Evolutionary conservation across 2,113 vertebrate genomes (phyloP).

Genomic region (Halichoerus grypus): DNA sequence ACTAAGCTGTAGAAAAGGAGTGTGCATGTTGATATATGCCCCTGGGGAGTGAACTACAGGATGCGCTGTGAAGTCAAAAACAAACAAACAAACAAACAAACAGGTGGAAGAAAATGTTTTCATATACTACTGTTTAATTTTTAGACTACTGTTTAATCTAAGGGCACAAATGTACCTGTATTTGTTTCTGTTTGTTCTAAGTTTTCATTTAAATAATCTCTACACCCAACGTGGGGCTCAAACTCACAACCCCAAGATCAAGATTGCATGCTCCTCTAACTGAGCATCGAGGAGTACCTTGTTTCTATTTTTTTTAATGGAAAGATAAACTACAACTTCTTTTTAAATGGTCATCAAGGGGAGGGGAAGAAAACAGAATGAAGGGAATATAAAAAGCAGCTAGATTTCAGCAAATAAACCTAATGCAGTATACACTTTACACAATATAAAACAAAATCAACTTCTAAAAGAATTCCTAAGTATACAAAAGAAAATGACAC

Average conservation of each 20-base stretch:
- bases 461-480: neutral
- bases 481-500: neutral
- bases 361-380: neutral
- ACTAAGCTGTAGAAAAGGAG: neutral
- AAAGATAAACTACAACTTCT: neutral
- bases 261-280: neutral
- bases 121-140: neutral
- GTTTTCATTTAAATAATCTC: neutral
- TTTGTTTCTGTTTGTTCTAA: neutral
- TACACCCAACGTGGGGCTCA: neutral
- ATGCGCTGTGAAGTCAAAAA: neutral
- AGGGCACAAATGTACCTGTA: neutral
- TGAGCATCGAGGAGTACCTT: neutral
- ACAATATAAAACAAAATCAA: neutral
- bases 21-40: accelerated
- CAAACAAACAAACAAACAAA: neutral
- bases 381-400: neutral
- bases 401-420: neutral
- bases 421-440: neutral
- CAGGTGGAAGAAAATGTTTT: neutral
- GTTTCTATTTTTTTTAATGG: neutral
- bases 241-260: neutral
- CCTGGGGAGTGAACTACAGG: neutral
- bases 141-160: neutral
- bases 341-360: neutral